A percentile compares a stretch with the other conserved stretches of the same genome.
phyloP scores from a whole-genome alignment of 2,113 vertebrate species.

The Cinclus cinclus region DNA sequence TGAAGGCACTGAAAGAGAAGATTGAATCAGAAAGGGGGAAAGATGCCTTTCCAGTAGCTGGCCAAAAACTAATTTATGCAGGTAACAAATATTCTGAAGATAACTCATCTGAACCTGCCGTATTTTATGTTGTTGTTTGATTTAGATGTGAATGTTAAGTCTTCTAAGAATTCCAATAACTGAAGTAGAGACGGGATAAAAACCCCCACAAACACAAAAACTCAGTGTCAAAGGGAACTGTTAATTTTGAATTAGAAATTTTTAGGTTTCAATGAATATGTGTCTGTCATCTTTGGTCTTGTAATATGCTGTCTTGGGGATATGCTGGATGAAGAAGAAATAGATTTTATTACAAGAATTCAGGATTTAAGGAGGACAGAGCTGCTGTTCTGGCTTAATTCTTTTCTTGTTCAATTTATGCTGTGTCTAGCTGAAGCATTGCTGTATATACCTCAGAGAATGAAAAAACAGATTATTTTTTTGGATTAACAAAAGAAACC shows the following conservation, averaged over 20 bases:
- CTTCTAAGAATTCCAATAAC: not conserved
- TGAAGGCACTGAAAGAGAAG: constrained; percentile 92
- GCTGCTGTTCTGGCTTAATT: not conserved
- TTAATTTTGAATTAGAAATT: not conserved
- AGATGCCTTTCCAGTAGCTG: constrained; percentile 89
- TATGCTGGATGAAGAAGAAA: not conserved
- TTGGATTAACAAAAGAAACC: not conserved
- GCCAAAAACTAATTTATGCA: constrained; percentile 96
- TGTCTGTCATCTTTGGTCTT: not conserved
- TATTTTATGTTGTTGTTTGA: not conserved
- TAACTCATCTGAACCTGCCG: not conserved
- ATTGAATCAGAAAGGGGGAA: constrained; percentile 94
- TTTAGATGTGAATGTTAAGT: not conserved
- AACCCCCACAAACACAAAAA: not conserved
- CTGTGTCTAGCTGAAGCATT: not conserved
- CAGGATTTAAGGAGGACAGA: not conserved
- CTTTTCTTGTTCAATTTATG: not conserved
- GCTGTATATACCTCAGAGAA: not conserved
- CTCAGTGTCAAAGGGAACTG: not conserved
- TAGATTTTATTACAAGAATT: not conserved
- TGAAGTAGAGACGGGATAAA: not conserved
- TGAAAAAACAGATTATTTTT: not conserved
- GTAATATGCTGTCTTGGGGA: not conserved
- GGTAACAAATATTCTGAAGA: constrained; percentile 74
- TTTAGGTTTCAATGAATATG: not conserved